Conservation (phyloP, 2,797 vertebrate genomes). For the Lepus oiostolus region DNA sequence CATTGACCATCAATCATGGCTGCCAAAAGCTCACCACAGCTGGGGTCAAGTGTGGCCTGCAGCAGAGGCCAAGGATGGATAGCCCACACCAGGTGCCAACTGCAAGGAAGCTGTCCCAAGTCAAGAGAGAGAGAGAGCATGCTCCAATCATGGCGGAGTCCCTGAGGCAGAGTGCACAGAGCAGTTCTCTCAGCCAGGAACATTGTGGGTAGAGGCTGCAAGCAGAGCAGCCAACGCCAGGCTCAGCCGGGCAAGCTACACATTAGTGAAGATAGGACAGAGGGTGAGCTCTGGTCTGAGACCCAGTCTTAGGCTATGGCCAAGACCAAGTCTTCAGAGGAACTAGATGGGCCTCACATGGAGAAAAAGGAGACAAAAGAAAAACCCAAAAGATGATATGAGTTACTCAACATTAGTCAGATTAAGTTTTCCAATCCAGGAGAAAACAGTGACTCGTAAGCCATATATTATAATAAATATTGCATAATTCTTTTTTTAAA, state of each 20-base stretch:
- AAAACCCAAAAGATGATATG: background rate
- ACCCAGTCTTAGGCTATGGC: too few relatives aligned
- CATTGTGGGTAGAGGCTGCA: fast-evolving
- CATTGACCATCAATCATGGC: background rate
- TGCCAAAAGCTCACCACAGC: background rate
- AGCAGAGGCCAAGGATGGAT: background rate
- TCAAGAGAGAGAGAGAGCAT: background rate
- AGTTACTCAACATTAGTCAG: background rate
- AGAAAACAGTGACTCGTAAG: background rate
- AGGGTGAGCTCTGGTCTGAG: background rate
- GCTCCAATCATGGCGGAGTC: too few relatives aligned
- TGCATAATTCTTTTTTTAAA: background rate
- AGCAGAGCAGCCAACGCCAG: background rate
- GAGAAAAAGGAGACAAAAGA: background rate
- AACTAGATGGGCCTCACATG: background rate
- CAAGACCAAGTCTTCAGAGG: background rate
- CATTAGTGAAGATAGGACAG: too few relatives aligned
- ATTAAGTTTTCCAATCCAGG: background rate
- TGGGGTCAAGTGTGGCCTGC: background rate
- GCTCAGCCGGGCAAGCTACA: background rate
- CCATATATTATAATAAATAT: background rate
- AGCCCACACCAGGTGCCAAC: background rate
- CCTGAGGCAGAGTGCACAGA: background rate
- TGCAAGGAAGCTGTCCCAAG: background rate
- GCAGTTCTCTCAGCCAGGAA: background rate